A percentile compares a stretch with the other conserved stretches of the same genome.
Conservation (phyloP, 2,888 invertebrate genomes). For the Archips crataeganus region DNA sequence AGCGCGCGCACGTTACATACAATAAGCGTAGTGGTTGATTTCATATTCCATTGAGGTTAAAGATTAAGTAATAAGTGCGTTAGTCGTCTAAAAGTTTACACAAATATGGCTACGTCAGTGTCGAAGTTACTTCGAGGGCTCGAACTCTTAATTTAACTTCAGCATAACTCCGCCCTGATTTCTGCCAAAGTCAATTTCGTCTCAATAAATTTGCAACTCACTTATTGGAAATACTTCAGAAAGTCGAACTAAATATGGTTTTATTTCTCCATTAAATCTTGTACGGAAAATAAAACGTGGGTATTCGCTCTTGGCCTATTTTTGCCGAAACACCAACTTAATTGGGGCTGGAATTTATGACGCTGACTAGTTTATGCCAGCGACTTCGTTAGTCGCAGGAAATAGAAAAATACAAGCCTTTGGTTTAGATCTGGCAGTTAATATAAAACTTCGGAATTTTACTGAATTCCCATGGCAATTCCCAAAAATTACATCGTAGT, state of each 20-base stretch:
- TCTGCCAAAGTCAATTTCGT: conserved; percentile 17
- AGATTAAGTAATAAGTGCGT: neutral
- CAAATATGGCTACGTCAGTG: conserved; percentile 5
- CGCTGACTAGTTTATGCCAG: too few relatives aligned
- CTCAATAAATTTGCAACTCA: conserved; percentile 4
- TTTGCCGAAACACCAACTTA: neutral
- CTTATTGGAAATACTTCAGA: conserved; percentile 10
- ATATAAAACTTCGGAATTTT: too few relatives aligned
- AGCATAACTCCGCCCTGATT: conserved; percentile 11
- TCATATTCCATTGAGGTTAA: too few relatives aligned
- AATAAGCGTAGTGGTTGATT: too few relatives aligned
- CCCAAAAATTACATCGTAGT: too few relatives aligned
- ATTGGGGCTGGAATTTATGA: too few relatives aligned
- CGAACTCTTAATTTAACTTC: conserved; percentile 27
- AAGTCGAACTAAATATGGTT: neutral
- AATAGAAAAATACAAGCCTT: too few relatives aligned
- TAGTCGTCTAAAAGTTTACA: neutral
- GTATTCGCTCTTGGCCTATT: neutral
- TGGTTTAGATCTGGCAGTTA: too few relatives aligned
- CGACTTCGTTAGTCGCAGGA: too few relatives aligned
- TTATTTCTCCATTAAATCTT: neutral
- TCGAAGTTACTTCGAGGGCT: neutral
- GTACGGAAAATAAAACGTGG: neutral
- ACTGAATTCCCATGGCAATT: too few relatives aligned
- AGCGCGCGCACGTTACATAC: too few relatives aligned